Base-by-base conservation (phyloP, 2,113 vertebrate genomes). In the Alethe castanea region DNA sequence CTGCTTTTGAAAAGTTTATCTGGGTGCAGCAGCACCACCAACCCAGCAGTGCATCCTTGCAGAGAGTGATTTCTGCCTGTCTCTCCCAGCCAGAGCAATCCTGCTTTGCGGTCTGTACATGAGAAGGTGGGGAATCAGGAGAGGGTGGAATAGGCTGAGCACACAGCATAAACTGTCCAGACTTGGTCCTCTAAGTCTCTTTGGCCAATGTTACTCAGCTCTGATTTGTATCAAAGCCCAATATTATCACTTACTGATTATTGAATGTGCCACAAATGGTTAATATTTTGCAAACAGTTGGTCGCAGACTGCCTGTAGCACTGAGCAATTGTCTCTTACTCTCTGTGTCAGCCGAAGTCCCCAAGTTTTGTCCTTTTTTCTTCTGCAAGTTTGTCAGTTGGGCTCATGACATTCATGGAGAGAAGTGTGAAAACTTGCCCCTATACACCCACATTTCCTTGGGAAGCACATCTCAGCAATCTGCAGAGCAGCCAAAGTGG, bases 101-200 rank as follows among this genome's bases (percentile, higher is more conserved):
- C 45, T 0, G 0, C 77, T 72, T 56, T 36, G 56, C 15, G 54
- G 16, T 40, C 42, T 53, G 19, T 42, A 59, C 53, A 19, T 2
- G 3, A 45, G 35, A 94, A 22, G 19, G 53, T 0, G 1, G 11
- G 28, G 26, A 70, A 50, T 52, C 15, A 24, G 60, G 33, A 40
- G 1, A 10, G 12, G 9, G 5, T 19, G n/a, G 57, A 91, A 77
- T 1, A 48, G 42, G 35, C 33, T 95, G 33, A 72, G 35, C 20
- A 11, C 0, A 0, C 73, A 73, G 31, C 64, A 73, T 19, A 28
- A 53, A 54, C 60, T 57, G 48, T 40, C 28, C 60, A 53, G 64
- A 35, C 40, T n/a, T 70, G 42, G 19, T n/a, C 19, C 59, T 88
- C 66, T 82, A 50, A 54, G 35, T 59, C 44, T 56, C 16, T 89